Percentiles rank a stretch among this genome's conserved stretches.
phyloP scores from a whole-genome alignment of 2,888 invertebrate species.

The Phasia obesa region DNA sequence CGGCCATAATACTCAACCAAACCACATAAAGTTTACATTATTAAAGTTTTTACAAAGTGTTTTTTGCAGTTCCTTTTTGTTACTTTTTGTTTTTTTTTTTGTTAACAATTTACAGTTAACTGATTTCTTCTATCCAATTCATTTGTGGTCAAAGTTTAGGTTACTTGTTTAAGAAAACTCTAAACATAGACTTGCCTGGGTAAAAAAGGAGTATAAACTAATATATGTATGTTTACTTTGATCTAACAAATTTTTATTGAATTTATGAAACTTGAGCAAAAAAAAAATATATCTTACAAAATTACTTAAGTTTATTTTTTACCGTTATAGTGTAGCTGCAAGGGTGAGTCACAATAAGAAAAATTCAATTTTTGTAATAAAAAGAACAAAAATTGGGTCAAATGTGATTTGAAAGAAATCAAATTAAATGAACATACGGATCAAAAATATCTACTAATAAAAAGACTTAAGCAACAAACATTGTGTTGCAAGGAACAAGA shows the following conservation, averaged over 20 bases:
- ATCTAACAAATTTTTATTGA: conserved; percentile 48
- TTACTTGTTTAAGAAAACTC: conserved; percentile 42
- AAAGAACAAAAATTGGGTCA: conserved; percentile 58
- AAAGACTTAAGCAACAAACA: conserved; percentile 30
- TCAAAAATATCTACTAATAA: not conserved
- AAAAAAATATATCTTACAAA: conserved; percentile 2
- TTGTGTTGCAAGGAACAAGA: not conserved
- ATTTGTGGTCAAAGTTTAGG: conserved; percentile 69
- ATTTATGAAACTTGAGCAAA: conserved; percentile 39
- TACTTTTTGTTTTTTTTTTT: conserved; percentile 4
- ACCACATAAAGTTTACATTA: conserved; percentile 50
- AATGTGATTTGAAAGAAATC: conserved; percentile 57
- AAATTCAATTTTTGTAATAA: conserved; percentile 33
- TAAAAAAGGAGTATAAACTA: conserved; percentile 1
- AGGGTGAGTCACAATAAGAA: conserved; percentile 65
- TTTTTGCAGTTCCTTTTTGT: conserved; percentile 38
- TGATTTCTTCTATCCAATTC: conserved; percentile 50
- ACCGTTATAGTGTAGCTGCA: conserved; percentile 31
- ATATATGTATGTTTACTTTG: conserved; percentile 27
- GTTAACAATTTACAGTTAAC: conserved; percentile 61
- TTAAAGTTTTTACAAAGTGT: not conserved
- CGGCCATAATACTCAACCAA: conserved; percentile 51
- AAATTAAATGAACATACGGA: conserved; percentile 41
- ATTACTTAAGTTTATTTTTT: not conserved
- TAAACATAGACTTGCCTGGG: not conserved